phyloP scores from a whole-genome alignment of 2,113 vertebrate species.

The Leucopternis melanops region DNA sequence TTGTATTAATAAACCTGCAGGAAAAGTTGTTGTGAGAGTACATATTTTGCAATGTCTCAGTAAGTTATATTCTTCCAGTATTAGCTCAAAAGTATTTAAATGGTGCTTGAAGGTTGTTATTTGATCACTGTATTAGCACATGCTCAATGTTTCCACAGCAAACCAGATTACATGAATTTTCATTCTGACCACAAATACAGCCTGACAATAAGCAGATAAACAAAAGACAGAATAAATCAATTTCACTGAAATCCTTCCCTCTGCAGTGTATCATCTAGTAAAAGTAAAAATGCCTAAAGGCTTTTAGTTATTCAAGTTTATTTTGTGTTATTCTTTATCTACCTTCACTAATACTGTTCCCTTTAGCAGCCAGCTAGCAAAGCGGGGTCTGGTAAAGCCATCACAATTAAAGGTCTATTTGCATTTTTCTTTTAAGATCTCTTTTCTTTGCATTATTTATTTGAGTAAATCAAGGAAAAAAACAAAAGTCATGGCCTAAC shows the following conservation, averaged over 20 bases:
- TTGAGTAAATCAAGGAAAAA: not conserved
- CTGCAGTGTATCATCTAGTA: not conserved
- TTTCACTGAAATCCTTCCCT: not conserved
- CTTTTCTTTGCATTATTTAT: not conserved
- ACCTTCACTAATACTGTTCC: not conserved
- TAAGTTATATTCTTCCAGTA: not conserved
- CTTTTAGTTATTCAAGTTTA: not conserved
- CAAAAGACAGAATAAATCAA: not conserved
- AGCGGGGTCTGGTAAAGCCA: not conserved
- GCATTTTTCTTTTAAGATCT: not conserved
- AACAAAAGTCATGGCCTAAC: accelerated
- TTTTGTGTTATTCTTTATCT: not conserved
- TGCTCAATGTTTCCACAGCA: not conserved
- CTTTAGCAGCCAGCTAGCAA: not conserved
- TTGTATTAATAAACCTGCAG: not conserved
- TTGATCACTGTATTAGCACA: not conserved
- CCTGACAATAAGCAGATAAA: not conserved
- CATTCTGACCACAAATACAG: not conserved
- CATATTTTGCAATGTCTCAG: not conserved
- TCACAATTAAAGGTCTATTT: not conserved
- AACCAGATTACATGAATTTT: constrained; percentile 4
- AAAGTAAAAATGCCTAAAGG: not conserved
- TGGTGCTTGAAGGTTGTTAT: not conserved
- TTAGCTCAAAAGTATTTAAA: not conserved
- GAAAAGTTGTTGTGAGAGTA: not conserved